These are phyloP conservation scores for Trissoscelio sp. DNA, from an alignment of 2,888 invertebrate genomes.

Conservation along the genomic window DNA sequence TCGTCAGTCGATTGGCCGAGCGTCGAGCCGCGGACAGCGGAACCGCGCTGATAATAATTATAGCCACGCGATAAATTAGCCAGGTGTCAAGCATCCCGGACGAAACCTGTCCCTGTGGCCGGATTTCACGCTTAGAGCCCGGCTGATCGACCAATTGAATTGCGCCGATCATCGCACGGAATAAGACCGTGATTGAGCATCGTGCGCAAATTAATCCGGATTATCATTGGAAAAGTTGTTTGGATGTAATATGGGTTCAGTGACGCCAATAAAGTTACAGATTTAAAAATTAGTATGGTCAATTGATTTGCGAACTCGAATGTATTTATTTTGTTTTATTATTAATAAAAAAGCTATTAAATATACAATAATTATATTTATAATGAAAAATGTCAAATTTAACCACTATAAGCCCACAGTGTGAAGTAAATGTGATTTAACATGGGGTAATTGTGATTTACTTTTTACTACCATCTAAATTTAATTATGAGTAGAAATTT, in stretches of 20 bases:
- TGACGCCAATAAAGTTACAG: constrained; percentile 26
- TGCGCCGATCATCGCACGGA: constrained; percentile 50
- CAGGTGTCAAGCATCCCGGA: constrained; percentile 77
- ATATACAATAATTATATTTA: too few species aligned
- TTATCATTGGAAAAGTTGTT: constrained; percentile 36
- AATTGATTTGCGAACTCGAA: constrained; percentile 21
- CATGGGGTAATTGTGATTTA: too few species aligned
- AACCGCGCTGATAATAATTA: constrained; percentile 74
- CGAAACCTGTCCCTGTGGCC: constrained; percentile 75
- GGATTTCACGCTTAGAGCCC: constrained; percentile 62
- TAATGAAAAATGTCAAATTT: too few species aligned
- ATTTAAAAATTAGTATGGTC: constrained; percentile 5
- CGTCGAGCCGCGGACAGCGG: constrained; percentile 11
- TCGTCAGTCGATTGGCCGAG: constrained; percentile 51
- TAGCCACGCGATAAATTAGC: constrained; percentile 77
- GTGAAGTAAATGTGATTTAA: too few species aligned
- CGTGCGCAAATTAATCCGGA: constrained; percentile 62
- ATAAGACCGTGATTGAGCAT: constrained; percentile 54
- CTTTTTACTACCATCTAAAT: too few species aligned
- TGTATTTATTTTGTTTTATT: too few species aligned
- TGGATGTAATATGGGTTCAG: constrained; percentile 22
- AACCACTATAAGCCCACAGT: too few species aligned
- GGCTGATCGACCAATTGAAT: constrained; percentile 62
- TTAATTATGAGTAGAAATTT: too few species aligned
- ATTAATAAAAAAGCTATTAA: too few species aligned